A percentile compares a stretch with the other conserved stretches of the same genome.
phyloP scores from a whole-genome alignment of 2,797 vertebrate species.

The Pogonophryne albipinna region DNA sequence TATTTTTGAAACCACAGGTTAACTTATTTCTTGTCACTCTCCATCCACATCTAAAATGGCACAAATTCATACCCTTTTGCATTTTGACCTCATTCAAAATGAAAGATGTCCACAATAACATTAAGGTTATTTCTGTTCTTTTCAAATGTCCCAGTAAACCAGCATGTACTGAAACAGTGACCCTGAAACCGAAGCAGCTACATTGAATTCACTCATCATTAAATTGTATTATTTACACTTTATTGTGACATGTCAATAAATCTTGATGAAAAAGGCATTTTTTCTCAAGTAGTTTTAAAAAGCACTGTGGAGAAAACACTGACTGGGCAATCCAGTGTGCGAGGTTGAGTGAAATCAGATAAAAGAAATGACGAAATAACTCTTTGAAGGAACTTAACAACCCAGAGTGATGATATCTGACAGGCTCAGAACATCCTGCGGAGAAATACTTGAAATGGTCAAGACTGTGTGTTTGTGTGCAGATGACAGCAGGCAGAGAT shows the following conservation, averaged over 20 bases:
- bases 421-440: conserved; percentile 26
- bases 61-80: neutral
- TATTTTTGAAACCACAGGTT: no score
- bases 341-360: conserved; percentile 2
- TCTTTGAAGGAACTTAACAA: neutral
- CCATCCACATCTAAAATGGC: neutral
- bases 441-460: conserved; percentile 46
- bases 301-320: neutral
- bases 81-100: neutral
- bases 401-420: conserved; percentile 27
- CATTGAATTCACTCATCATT: neutral
- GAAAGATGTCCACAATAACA: neutral
- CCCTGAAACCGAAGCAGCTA: neutral
- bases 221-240: neutral
- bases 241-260: neutral
- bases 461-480: conserved; percentile 38
- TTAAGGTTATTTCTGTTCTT: neutral
- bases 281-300: neutral
- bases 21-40: no score
- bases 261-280: neutral
- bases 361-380: neutral
- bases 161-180: neutral
- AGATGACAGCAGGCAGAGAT: conserved; percentile 48
- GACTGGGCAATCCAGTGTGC: neutral
- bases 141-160: neutral